Evolutionary conservation across 2,797 vertebrate species (phyloP).

Genomic region (Perodicticus potto): DNA sequence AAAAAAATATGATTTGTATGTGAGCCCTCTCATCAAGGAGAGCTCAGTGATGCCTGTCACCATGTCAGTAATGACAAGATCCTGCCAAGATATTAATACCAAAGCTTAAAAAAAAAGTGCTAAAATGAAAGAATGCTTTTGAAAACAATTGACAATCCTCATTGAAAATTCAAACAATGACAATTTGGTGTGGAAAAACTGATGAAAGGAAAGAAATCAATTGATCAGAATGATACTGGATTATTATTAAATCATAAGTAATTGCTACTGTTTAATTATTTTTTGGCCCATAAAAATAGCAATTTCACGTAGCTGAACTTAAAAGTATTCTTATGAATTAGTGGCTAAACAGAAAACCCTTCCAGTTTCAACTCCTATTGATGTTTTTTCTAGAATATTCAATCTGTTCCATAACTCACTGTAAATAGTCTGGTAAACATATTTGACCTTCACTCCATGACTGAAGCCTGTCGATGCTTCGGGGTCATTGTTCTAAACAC

Average conservation of each 20-base stretch:
- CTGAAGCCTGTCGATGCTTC: not conserved
- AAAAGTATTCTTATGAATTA: not conserved
- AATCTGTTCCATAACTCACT: not conserved
- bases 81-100: not conserved
- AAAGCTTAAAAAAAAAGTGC: not conserved
- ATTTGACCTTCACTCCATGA: slow-evolving; percentile 26
- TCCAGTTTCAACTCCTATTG: not conserved
- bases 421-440: not conserved
- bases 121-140: slow-evolving; percentile 19
- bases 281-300: slow-evolving; percentile 32
- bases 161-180: not conserved
- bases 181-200: slow-evolving; percentile 37
- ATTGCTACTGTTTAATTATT: not conserved
- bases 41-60: not conserved
- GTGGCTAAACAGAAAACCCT: not conserved
- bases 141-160: not conserved
- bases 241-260: not conserved
- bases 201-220: not conserved
- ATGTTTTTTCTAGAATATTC: not conserved
- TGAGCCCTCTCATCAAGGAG: not conserved
- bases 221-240: not conserved
- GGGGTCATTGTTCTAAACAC: not conserved
- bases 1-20: not conserved
- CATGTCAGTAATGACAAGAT: not conserved
- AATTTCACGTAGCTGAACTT: not conserved